A percentile compares a stretch with the other conserved stretches of the same genome.
These are phyloP conservation scores for Luehdorfia chinensis DNA, from an alignment of 1,140 invertebrate species.

Conservation along the genomic window DNA sequence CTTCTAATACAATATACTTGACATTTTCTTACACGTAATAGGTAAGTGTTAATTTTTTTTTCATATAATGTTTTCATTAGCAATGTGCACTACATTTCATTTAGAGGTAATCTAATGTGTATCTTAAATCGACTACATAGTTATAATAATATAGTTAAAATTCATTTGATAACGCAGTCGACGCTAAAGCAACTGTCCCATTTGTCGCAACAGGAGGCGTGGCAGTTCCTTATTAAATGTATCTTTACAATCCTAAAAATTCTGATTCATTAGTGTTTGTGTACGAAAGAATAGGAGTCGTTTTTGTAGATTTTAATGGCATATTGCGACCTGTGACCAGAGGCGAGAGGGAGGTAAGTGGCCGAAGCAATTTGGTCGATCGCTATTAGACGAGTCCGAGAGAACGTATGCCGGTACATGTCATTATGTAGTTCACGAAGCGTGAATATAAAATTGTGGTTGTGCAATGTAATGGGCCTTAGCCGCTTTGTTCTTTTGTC, in stretches of 20 bases:
- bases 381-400: constrained; percentile 45
- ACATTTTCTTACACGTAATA: too few species aligned
- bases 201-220: constrained; percentile 57
- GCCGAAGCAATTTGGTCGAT: constrained; percentile 52
- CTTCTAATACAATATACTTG: too few species aligned
- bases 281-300: constrained; percentile 4
- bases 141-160: constrained; percentile 12
- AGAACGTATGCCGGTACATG: constrained; percentile 31
- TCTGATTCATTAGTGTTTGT: neutral
- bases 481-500: constrained; percentile 61
- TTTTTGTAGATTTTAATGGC: neutral
- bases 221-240: constrained; percentile 39
- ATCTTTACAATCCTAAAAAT: constrained; percentile 16
- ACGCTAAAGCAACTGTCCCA: constrained; percentile 45
- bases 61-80: too few species aligned
- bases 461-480: constrained; percentile 47
- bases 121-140: too few species aligned
- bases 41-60: too few species aligned
- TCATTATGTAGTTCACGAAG: constrained; percentile 51
- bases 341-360: constrained; percentile 41
- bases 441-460: constrained; percentile 56
- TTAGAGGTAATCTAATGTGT: too few species aligned
- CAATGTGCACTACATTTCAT: too few species aligned
- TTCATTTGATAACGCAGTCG: constrained; percentile 11
- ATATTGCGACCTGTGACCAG: constrained; percentile 15